Conservation (phyloP, 2,888 invertebrate species). For the Tortrix viridana region DNA sequence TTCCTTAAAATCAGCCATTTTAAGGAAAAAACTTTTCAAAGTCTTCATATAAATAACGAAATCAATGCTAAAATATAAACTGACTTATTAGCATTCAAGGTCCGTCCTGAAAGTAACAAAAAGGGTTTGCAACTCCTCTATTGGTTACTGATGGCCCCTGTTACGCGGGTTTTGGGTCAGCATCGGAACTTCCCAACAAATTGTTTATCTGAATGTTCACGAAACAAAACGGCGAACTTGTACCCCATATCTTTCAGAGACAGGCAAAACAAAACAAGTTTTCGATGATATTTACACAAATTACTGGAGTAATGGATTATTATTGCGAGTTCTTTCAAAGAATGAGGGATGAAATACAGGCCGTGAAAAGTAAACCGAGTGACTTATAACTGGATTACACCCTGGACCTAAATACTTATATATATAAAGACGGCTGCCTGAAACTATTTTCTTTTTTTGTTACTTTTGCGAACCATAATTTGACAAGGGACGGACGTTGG, state of each 20-base stretch:
- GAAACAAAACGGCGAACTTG: conserved; percentile 7
- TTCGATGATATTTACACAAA: conserved; percentile 27
- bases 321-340: conserved; percentile 14
- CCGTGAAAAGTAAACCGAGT: background rate
- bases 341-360: conserved; percentile 3
- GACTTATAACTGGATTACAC: background rate
- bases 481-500: no score
- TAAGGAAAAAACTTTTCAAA: background rate
- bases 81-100: conserved; percentile 42
- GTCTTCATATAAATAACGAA: background rate
- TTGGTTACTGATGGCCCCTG: conserved; percentile 38
- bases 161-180: conserved; percentile 12
- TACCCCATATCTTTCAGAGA: conserved; percentile 13
- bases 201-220: no score
- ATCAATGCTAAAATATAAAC: background rate
- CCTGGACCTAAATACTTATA: background rate
- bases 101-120: conserved; percentile 27
- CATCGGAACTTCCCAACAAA: no score
- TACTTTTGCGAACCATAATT: no score
- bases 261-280: conserved; percentile 22
- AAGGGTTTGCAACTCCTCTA: conserved; percentile 37
- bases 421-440: no score
- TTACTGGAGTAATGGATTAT: conserved; percentile 26
- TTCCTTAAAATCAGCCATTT: no score
- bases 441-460: no score